phyloP scores from a whole-genome alignment of 2,797 vertebrate genomes.

The Pantherophis vulpinus region DNA sequence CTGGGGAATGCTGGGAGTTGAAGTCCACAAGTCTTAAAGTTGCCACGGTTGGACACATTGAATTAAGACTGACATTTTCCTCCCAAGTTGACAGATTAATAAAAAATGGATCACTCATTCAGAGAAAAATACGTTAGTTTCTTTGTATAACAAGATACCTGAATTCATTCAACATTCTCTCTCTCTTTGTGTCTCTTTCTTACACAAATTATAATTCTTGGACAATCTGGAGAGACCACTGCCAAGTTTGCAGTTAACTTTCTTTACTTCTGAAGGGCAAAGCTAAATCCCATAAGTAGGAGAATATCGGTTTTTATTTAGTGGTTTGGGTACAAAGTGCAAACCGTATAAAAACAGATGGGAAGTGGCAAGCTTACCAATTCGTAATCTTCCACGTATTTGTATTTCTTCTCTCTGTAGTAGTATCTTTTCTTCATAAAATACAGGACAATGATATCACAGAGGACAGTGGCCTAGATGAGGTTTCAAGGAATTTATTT shows the following conservation, averaged over 20 bases:
- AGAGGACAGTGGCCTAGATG: conserved; percentile 77
- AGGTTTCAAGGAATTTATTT: background rate
- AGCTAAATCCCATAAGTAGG: background rate
- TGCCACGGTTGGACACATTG: background rate
- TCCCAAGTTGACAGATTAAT: background rate
- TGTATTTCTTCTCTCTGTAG: conserved; percentile 82
- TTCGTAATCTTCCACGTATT: conserved; percentile 79
- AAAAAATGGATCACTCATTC: background rate
- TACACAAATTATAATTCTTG: background rate
- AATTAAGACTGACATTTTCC: background rate
- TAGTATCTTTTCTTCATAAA: conserved; percentile 76
- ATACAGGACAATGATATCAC: conserved; percentile 81
- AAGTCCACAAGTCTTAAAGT: background rate
- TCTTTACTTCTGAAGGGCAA: background rate
- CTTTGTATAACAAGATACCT: background rate
- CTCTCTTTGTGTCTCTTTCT: no score
- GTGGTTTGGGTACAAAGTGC: background rate
- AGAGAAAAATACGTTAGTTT: background rate
- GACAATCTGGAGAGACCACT: no score
- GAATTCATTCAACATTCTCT: background rate
- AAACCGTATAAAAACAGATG: background rate
- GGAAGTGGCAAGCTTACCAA: conserved; percentile 61
- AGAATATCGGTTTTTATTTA: background rate
- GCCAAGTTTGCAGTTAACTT: background rate
- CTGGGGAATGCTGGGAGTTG: background rate